These are phyloP conservation scores for Cyclophora punctaria DNA, from an alignment of 2,888 invertebrate genomes.

Conservation along the genomic window DNA sequence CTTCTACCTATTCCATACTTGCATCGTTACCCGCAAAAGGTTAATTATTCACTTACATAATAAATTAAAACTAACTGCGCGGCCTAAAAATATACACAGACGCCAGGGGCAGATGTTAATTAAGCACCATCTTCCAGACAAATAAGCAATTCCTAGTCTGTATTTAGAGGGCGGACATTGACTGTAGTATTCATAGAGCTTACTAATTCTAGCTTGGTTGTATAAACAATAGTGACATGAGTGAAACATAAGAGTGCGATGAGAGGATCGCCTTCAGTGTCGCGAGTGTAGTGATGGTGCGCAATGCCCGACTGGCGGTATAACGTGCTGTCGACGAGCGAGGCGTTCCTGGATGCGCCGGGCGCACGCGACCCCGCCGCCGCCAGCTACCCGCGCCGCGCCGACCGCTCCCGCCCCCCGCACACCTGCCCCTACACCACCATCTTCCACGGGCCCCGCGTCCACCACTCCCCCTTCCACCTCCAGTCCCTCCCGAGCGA, in stretches of 20 bases:
- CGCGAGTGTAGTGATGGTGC: slow-evolving; percentile 54
- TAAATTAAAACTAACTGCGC: too few relatives aligned
- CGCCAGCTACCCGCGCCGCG: slow-evolving; percentile 71
- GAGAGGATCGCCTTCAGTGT: slow-evolving; percentile 28
- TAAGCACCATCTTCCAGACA: neutral
- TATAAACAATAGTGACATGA: slow-evolving; percentile 29
- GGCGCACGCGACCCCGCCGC: slow-evolving; percentile 51
- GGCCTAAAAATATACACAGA: too few relatives aligned
- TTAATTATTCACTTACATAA: too few relatives aligned
- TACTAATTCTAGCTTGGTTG: slow-evolving; percentile 4
- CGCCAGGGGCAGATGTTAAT: slow-evolving; percentile 4
- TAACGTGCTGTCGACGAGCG: slow-evolving; percentile 72
- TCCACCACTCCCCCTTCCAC: slow-evolving; percentile 45
- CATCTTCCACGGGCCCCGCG: slow-evolving; percentile 54
- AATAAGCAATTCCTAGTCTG: slow-evolving; percentile 20
- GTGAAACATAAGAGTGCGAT: slow-evolving; percentile 24
- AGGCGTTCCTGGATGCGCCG: slow-evolving; percentile 61
- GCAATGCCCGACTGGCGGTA: slow-evolving; percentile 74
- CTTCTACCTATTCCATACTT: neutral
- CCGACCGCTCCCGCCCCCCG: slow-evolving; percentile 64
- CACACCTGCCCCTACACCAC: slow-evolving; percentile 70
- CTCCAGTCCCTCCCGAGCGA: slow-evolving; percentile 54
- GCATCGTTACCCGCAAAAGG: too few relatives aligned
- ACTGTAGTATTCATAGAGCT: slow-evolving; percentile 39
- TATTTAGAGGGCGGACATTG: slow-evolving; percentile 49